Percentiles rank a stretch among this genome's conserved stretches.
phyloP scores from a whole-genome alignment of 2,888 invertebrate genomes.

The Pheosia gnoma region DNA sequence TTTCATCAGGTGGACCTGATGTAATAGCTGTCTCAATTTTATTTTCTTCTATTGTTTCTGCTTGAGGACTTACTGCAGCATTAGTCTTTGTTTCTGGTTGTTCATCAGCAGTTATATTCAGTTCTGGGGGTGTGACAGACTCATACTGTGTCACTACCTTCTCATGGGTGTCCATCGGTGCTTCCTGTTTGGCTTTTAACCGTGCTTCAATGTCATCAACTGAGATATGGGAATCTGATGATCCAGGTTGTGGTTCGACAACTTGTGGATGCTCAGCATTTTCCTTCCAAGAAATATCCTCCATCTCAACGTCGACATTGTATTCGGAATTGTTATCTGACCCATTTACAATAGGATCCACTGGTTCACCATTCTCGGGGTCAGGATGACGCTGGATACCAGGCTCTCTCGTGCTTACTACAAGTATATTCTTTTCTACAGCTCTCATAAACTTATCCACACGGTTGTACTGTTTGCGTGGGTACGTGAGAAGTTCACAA shows the following conservation, averaged over 20 bases:
- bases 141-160: slow-evolving; percentile 61
- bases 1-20: slow-evolving; percentile 33
- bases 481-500: slow-evolving; percentile 95
- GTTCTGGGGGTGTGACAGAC: slow-evolving; percentile 65
- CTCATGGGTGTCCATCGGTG: slow-evolving; percentile 59
- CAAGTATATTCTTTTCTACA: slow-evolving; percentile 96
- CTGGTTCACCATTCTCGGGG: slow-evolving; percentile 87
- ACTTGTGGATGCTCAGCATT: slow-evolving; percentile 58
- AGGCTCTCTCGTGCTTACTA: slow-evolving; percentile 90
- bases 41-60: slow-evolving; percentile 38
- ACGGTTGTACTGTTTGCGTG: slow-evolving; percentile 96
- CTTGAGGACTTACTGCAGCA: slow-evolving; percentile 30
- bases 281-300: slow-evolving; percentile 80
- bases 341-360: slow-evolving; percentile 85
- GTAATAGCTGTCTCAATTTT: slow-evolving; percentile 40
- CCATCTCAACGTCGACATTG: slow-evolving; percentile 83
- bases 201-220: slow-evolving; percentile 72
- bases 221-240: slow-evolving; percentile 71
- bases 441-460: slow-evolving; percentile 99
- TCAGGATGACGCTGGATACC: slow-evolving; percentile 85
- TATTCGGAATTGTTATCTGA: slow-evolving; percentile 83
- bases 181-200: slow-evolving; percentile 76
- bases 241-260: slow-evolving; percentile 70
- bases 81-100: slow-evolving; percentile 42
- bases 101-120: slow-evolving; percentile 55